Evolutionary conservation across 2,888 invertebrate genomes (phyloP).

Genomic region (Agriotes lineatus): DNA sequence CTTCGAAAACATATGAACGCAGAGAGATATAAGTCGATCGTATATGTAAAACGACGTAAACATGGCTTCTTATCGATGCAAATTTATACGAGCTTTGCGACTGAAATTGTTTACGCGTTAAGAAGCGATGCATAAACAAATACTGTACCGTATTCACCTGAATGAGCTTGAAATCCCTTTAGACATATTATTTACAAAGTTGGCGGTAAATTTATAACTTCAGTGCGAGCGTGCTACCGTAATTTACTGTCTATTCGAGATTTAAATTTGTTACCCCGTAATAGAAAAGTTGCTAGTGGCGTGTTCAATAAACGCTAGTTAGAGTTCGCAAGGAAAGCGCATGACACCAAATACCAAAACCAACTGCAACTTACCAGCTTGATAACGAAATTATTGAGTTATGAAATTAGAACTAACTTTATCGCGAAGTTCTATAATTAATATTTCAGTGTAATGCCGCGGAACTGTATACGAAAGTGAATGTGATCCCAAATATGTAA

Average conservation of each 20-base stretch:
- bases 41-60: too few relatives aligned
- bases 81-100: background rate
- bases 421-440: constrained; percentile 26
- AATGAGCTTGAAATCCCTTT: constrained; percentile 1
- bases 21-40: too few relatives aligned
- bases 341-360: background rate
- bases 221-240: background rate
- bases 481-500: constrained; percentile 8
- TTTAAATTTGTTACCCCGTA: constrained; percentile 1
- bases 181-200: constrained; percentile 4
- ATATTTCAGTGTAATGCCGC: constrained; percentile 17
- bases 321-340: background rate
- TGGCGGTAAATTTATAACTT: constrained; percentile 1
- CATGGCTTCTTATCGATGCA: background rate
- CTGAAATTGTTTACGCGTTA: constrained; percentile 4
- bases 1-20: too few relatives aligned
- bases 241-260: constrained; percentile 2
- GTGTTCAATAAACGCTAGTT: constrained; percentile 9
- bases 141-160: constrained; percentile 3
- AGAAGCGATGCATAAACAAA: constrained; percentile 8
- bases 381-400: constrained; percentile 24
- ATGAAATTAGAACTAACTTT: constrained; percentile 26
- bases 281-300: background rate
- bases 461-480: constrained; percentile 13
- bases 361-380: constrained; percentile 10